Evolutionary conservation across 1,140 invertebrate genomes (phyloP).

Genomic region (Dryas iulia): DNA sequence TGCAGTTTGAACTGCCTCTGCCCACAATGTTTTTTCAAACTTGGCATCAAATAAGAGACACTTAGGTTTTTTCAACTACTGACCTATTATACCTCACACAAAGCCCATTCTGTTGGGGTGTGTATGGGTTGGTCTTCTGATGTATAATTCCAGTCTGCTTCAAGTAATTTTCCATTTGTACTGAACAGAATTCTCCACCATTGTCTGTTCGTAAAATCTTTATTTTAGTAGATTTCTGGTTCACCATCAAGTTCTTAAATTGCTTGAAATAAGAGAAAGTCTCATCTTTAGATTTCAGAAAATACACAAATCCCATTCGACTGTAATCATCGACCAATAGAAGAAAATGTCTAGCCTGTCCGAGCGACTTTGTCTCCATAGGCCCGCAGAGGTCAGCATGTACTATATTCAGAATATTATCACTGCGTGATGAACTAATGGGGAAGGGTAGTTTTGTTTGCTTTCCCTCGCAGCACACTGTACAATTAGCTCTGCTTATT

Average conservation of each 20-base stretch:
- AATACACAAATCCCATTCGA: constrained; percentile 12
- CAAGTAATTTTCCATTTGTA: constrained; percentile 13
- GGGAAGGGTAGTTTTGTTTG: neutral
- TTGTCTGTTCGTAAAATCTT: too few relatives aligned
- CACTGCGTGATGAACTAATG: constrained; percentile 4
- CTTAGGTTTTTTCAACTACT: constrained; percentile 14
- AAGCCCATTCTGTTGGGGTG: constrained; percentile 8
- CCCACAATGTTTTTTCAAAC: constrained; percentile 14
- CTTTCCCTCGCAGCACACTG: neutral
- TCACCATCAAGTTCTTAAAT: constrained; percentile 7
- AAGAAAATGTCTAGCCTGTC: constrained; percentile 13
- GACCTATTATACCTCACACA: constrained; percentile 17
- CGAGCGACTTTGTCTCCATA: constrained; percentile 16
- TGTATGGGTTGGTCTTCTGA: constrained; percentile 8
- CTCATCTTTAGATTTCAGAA: constrained; percentile 16
- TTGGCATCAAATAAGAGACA: too few relatives aligned
- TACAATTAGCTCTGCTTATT: too few relatives aligned
- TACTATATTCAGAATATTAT: constrained; percentile 11
- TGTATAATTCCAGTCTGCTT: constrained; percentile 13
- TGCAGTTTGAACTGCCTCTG: constrained; percentile 16
- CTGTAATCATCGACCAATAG: constrained; percentile 17
- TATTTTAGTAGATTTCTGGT: constrained; percentile 10
- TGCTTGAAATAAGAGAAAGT: constrained; percentile 17
- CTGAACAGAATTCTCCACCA: too few relatives aligned
- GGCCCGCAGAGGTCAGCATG: constrained; percentile 14